These are phyloP conservation scores for Ivindomyrus marchei DNA, from an alignment of 2,113 vertebrate genomes.

Conservation along the genomic window DNA sequence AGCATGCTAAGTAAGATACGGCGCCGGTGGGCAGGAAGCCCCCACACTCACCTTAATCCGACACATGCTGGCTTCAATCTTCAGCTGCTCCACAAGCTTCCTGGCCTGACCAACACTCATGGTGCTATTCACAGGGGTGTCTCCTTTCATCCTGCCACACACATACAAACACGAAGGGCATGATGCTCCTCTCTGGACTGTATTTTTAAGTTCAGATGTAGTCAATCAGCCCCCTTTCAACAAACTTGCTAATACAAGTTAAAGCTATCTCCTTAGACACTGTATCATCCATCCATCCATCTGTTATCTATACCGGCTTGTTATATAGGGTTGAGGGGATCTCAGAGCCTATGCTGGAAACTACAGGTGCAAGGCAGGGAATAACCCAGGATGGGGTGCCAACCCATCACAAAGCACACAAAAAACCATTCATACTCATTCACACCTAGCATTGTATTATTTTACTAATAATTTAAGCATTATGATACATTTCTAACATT, in stretches of 20 bases:
- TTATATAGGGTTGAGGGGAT: neutral
- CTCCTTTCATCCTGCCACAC: conserved; percentile 76
- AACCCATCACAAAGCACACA: neutral
- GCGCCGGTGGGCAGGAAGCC: neutral
- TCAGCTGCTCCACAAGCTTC: conserved; percentile 88
- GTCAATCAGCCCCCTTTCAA: neutral
- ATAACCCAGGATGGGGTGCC: neutral
- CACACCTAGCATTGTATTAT: neutral
- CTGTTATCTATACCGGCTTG: neutral
- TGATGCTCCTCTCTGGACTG: neutral
- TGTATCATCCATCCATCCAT: neutral
- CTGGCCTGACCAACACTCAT: conserved; percentile 87
- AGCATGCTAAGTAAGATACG: neutral
- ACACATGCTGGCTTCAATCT: conserved; percentile 87
- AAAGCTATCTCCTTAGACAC: neutral
- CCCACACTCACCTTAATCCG: conserved; percentile 74
- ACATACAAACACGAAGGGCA: neutral
- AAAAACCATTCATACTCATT: neutral
- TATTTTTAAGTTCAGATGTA: neutral
- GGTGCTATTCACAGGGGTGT: conserved; percentile 84
- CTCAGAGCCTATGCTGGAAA: neutral
- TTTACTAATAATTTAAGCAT: neutral
- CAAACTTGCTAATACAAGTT: neutral
- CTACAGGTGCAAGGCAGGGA: neutral
- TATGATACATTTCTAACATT: neutral